Evolutionary conservation across 2,113 vertebrate species (phyloP).

Genomic region (Microtus ochrogaster): DNA sequence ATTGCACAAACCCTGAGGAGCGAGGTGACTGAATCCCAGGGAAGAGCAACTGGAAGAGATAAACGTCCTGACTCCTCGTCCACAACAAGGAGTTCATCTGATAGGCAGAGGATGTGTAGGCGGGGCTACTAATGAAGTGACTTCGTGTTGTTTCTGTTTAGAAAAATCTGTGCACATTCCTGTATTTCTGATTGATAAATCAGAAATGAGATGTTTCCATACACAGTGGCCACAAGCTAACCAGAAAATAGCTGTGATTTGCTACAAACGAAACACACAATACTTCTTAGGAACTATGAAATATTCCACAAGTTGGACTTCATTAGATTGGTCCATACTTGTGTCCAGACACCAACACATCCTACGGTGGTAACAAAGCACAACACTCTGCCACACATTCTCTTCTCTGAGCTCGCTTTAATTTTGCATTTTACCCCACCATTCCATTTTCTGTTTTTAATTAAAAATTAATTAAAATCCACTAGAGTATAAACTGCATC

Average conservation of each 20-base stretch:
- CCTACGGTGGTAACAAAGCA: not conserved
- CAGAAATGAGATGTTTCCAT: not conserved
- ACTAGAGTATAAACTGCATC: conserved; percentile 72
- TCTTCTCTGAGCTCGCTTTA: conserved; percentile 36
- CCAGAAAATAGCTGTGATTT: not conserved
- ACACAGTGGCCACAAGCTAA: not conserved
- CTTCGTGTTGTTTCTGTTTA: not conserved
- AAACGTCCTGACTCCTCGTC: not conserved
- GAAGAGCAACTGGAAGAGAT: not conserved
- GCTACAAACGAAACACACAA: not conserved
- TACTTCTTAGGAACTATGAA: conserved; percentile 32
- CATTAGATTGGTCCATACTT: not conserved
- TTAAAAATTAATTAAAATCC: conserved; percentile 80
- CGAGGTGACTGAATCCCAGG: not conserved
- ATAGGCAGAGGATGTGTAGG: too few relatives aligned
- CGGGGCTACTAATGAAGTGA: conserved; percentile 11
- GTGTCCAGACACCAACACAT: not conserved
- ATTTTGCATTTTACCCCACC: conserved; percentile 60
- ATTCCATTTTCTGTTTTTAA: conserved; percentile 76
- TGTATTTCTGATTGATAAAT: not conserved
- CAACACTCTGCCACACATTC: conserved; percentile 11
- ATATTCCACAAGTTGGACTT: not conserved
- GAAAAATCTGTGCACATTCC: not conserved
- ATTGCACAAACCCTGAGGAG: not conserved
- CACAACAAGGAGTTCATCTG: not conserved